A percentile compares a stretch with the other conserved stretches of the same genome.
Evolutionary conservation across 2,113 vertebrate genomes (phyloP).

Genomic region (Microcebus murinus): DNA sequence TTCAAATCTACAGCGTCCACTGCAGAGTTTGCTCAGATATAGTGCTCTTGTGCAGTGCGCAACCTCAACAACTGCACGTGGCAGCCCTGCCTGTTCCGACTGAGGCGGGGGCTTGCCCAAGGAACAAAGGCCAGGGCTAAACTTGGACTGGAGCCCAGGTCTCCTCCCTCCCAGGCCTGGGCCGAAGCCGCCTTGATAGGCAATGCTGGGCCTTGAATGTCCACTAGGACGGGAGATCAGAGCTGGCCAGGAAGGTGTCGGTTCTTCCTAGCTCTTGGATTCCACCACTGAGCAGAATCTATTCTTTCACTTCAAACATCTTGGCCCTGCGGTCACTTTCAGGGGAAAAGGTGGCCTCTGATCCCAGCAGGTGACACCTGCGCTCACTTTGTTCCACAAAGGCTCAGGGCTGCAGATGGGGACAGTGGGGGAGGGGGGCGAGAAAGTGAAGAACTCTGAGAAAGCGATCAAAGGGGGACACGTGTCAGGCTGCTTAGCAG

Average conservation of each 20-base stretch:
- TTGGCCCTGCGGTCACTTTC: neutral
- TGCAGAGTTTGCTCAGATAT: neutral
- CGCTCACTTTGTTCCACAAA: neutral
- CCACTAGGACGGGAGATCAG: neutral
- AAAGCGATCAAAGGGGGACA: neutral
- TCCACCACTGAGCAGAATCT: neutral
- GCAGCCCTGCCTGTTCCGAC: neutral
- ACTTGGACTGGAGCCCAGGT: neutral
- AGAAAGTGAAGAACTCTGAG: neutral
- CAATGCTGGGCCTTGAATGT: neutral
- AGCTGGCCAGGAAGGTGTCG: neutral
- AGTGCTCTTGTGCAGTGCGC: neutral
- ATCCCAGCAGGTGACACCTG: neutral
- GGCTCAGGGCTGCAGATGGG: neutral
- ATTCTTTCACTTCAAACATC: neutral
- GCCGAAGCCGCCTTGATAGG: neutral
- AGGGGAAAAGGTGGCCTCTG: neutral
- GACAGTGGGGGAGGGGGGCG: neutral
- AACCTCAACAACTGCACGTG: neutral
- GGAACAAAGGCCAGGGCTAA: neutral
- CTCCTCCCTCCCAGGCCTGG: neutral
- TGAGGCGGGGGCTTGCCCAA: neutral
- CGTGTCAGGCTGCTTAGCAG: no score
- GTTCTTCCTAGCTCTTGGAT: neutral
- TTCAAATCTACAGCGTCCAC: neutral